phyloP scores from a whole-genome alignment of 2,888 invertebrate species.

The Drosophila mayaguana region DNA sequence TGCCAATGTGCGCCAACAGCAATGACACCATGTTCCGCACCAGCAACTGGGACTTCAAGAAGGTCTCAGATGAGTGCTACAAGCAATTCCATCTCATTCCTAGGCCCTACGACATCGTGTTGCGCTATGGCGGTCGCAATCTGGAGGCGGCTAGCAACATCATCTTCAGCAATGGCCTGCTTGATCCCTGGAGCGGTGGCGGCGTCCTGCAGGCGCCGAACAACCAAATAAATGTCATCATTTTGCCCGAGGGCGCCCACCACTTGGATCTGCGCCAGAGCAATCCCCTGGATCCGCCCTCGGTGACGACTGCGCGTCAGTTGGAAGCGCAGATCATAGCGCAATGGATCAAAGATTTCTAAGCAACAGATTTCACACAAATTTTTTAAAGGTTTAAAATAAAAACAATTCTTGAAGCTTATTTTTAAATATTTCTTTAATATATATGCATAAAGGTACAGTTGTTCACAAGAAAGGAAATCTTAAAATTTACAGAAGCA shows the following conservation, averaged over 20 bases:
- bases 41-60: conserved; percentile 89
- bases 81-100: conserved; percentile 90
- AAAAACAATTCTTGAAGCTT: background rate
- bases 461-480: conserved; percentile 82
- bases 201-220: conserved; percentile 91
- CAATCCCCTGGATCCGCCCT: conserved; percentile 75
- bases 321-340: conserved; percentile 74
- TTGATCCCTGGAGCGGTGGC: conserved; percentile 95
- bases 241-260: conserved; percentile 94
- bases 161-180: conserved; percentile 92
- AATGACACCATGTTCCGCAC: conserved; percentile 93
- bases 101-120: conserved; percentile 88
- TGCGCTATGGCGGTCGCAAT: conserved; percentile 93
- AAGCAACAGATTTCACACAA: background rate
- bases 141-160: conserved; percentile 89
- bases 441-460: conserved; percentile 81
- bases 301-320: conserved; percentile 75
- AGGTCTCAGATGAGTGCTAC: conserved; percentile 89
- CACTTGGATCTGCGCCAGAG: conserved; percentile 89
- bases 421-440: conserved; percentile 68
- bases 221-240: conserved; percentile 88
- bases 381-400: background rate
- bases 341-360: conserved; percentile 64
- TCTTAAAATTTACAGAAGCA: conserved; percentile 78
- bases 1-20: conserved; percentile 95